A percentile compares a stretch with the other conserved stretches of the same genome.
These are phyloP conservation scores for Alectura lathami DNA, from an alignment of 2,113 vertebrate genomes.

Conservation along the genomic window DNA sequence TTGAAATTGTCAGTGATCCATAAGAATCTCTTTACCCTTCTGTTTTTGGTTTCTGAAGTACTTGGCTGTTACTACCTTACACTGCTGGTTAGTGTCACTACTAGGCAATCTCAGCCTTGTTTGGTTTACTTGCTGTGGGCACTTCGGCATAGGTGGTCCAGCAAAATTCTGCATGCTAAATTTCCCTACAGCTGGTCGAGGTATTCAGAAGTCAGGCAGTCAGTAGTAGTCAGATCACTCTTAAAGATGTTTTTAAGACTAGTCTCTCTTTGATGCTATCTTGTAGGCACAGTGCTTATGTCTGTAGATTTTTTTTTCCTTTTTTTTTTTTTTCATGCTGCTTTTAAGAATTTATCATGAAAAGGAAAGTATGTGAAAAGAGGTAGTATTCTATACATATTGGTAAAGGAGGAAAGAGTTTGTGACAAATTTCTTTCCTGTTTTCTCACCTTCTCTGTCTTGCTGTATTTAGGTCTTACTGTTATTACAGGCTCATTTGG, in stretches of 20 bases:
- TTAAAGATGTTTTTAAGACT: not conserved
- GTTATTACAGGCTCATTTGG: not conserved
- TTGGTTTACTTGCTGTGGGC: not conserved
- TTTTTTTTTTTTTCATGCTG: not conserved
- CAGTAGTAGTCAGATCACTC: not conserved
- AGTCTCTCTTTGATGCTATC: not conserved
- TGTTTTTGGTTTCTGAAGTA: not conserved
- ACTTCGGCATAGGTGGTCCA: not conserved
- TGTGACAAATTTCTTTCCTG: not conserved
- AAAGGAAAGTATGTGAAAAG: not conserved
- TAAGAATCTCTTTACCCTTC: not conserved
- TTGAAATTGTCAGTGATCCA: not conserved
- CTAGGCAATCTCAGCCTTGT: not conserved
- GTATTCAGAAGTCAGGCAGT: not conserved
- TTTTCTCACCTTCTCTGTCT: not conserved
- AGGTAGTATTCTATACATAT: not conserved
- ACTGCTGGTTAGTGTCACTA: not conserved
- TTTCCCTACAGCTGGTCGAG: not conserved
- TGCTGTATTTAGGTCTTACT: not conserved
- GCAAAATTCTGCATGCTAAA: not conserved
- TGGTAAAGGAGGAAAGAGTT: not conserved
- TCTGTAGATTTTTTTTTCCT: not conserved
- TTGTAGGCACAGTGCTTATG: not conserved
- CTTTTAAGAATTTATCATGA: not conserved
- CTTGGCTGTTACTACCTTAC: not conserved